phyloP scores from a whole-genome alignment of 2,888 invertebrate genomes.

The Tethea ocularis region DNA sequence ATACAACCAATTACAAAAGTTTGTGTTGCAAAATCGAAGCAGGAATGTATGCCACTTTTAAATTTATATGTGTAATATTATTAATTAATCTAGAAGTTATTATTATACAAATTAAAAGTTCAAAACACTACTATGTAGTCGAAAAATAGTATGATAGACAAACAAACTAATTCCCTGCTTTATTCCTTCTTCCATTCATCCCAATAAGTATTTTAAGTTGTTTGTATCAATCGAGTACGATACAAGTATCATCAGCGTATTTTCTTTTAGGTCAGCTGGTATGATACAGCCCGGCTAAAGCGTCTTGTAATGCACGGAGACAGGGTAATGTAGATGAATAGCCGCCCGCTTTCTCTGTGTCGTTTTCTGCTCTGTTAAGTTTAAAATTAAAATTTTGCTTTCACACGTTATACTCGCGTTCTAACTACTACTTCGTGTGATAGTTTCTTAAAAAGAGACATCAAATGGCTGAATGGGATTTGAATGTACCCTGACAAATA shows the following conservation, averaged over 20 bases:
- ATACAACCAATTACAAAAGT: too few relatives aligned
- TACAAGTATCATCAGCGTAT: slow-evolving; percentile 38
- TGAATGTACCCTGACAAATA: too few relatives aligned
- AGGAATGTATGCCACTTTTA: too few relatives aligned
- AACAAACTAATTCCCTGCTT: background rate
- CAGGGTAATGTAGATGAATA: slow-evolving; percentile 93
- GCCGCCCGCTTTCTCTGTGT: slow-evolving; percentile 93
- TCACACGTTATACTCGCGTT: too few relatives aligned
- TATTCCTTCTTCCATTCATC: background rate
- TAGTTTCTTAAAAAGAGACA: too few relatives aligned
- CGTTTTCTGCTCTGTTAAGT: slow-evolving; percentile 86
- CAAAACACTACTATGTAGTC: background rate
- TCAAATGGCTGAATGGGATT: too few relatives aligned
- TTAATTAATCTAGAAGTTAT: too few relatives aligned
- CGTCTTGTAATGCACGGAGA: slow-evolving; percentile 93
- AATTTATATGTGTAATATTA: too few relatives aligned
- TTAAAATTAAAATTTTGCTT: too few relatives aligned
- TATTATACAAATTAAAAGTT: background rate
- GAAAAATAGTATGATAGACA: background rate
- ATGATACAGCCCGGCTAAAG: slow-evolving; percentile 90
- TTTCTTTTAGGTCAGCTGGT: slow-evolving; percentile 62
- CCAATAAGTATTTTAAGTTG: slow-evolving; percentile 11
- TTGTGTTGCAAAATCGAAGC: too few relatives aligned
- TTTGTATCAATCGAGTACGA: slow-evolving; percentile 49
- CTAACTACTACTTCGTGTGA: too few relatives aligned